Base-by-base conservation (phyloP, 2,888 invertebrate species). In the Mesochorus sp. region DNA sequence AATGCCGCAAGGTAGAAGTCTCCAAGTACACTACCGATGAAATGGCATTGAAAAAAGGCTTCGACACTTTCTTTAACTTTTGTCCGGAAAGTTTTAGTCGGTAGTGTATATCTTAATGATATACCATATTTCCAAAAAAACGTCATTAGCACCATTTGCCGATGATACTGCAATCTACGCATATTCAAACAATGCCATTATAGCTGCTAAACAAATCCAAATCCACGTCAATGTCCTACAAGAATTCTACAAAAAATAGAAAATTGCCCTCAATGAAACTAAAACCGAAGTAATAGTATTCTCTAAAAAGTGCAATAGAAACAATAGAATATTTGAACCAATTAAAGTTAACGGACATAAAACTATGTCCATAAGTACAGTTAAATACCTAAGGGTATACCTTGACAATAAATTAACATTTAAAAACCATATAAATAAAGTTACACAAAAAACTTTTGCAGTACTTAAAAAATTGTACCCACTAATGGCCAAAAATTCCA, bases 381-480 rank as follows among this genome's bases (percentile, higher is more conserved):
- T 83, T 0, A 85, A 80, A 79, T 82, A 85, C 44, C 17, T 85
- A 57, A 84, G 82, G 2, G 75, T 83, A 10, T 59, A 80, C 53
- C 19, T 83, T 21, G 82, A 83, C 53, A 12, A 24, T 8, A 80
- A 64, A 75, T 55, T 85, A 5, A 81, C 57, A 1, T 83, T 51
- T 21, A 49, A 64, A n/a, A 72, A 62, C 5, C 82, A 85, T 21
- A 81, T 80, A 0, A 80, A 75, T 6, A 57, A 82, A 68, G 61
- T 21, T 0, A 44, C 80, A 0, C 68, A 51, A 49, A 85, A 84
- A 81, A 64, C 73, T 1, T 66, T 77, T 3, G 47, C 44, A 0
- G 61, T 77, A 0, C 44, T 64, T 10, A 80, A 66, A 62, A 82
- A 80, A 37, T 1, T 85, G n/a, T 84, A 84, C 42, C 80, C 85